Base-by-base conservation (phyloP, 2,888 invertebrate species). In the Leistus spinibarbis region DNA sequence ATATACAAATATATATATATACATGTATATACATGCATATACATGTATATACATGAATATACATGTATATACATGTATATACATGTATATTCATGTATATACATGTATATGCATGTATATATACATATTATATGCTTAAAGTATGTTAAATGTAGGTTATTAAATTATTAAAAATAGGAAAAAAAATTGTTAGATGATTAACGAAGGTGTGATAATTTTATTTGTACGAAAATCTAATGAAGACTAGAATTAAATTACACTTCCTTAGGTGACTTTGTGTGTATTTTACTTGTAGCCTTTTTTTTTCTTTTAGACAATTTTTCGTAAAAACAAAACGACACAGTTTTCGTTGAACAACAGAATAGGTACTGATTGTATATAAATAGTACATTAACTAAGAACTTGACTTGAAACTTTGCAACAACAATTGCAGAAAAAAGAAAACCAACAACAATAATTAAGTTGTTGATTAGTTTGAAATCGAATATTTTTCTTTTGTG, bases 131-230 rank as follows among this genome's bases (percentile, higher is more conserved):
- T 64, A 54, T 67, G 71, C 64, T 70, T 40, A 76, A 76, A 71
- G 62, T 78, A 78, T 78, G 77, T 78, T 78, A 79, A 76, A 77
- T 78, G 79, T 80, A 80, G 77, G 79, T 80, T 79, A 79, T 78
- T 79, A 79, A 79, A 80, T 79, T 79, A 79, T 79, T 66, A 56
- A 75, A 75, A 75, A 68, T 75, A 75, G 75, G 69, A 75, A 24
- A 19, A 68, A 69, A 54, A 64, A 63, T 68, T 68, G 56, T 68
- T 68, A 66, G 65, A n/a, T 27, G 65, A 40, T 65, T 19, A 27
- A 66, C 53, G 13, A 60, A 60, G 19, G 60, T 60, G 20, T 20
- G 60, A 20, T 60, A 10, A 22, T 60, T 60, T 60, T 17, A 22
- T 60, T 60, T 60, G 60, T 60, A 19, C 60, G 60, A 60, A 60